phyloP scores from a whole-genome alignment of 2,113 vertebrate genomes.

The Murina feae region DNA sequence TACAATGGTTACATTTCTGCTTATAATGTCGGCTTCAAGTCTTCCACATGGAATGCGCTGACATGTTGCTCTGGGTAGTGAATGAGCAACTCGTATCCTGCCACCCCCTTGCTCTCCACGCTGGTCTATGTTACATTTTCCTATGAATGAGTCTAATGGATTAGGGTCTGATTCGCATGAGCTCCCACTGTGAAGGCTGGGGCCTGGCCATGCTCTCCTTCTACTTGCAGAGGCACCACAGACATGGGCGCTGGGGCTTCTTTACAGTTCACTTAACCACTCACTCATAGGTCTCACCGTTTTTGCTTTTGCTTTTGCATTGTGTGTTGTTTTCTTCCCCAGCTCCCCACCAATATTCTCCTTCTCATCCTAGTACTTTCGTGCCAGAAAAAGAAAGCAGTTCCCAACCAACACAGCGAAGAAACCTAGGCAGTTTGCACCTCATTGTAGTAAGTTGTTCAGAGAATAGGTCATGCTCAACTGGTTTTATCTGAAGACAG shows the following conservation, averaged over 20 bases:
- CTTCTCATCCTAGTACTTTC: background rate
- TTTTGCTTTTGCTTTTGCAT: background rate
- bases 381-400: background rate
- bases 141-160: slow-evolving; percentile 41
- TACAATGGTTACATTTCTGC: rapidly evolving
- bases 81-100: background rate
- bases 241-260: background rate
- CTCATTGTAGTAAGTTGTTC: background rate
- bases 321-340: background rate
- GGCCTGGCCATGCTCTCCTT: background rate
- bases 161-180: background rate
- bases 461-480: background rate
- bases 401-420: background rate
- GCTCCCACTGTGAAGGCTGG: background rate
- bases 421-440: background rate
- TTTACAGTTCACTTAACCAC: background rate
- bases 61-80: background rate
- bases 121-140: background rate
- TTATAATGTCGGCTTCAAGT: background rate
- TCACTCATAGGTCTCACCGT: background rate
- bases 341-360: background rate
- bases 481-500: slow-evolving; percentile 16
- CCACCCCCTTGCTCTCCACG: background rate
- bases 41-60: background rate
- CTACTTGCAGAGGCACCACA: background rate